Conservation (phyloP, 2,888 invertebrate species). For the Brenthis ino region DNA sequence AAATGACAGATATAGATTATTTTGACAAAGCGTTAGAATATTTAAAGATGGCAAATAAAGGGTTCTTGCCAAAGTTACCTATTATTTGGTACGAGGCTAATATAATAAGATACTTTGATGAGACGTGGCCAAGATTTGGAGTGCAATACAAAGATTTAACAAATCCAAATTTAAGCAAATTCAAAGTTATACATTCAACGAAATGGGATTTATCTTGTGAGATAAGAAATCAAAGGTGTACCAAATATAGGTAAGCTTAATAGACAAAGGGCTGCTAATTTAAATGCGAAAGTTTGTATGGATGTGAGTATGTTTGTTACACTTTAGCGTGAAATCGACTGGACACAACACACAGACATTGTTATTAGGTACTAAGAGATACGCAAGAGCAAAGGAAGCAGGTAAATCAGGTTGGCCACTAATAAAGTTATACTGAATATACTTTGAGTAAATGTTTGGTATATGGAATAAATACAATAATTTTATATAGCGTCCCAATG, state of each 20-base stretch:
- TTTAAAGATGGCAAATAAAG: conserved; percentile 82
- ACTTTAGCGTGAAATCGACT: too few relatives aligned
- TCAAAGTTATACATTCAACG: conserved; percentile 88
- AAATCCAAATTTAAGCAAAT: conserved; percentile 86
- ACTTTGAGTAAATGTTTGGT: too few relatives aligned
- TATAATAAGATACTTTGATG: conserved; percentile 71
- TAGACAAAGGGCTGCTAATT: too few relatives aligned
- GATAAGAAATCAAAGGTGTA: conserved; percentile 56
- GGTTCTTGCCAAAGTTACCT: conserved; percentile 79
- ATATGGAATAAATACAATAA: too few relatives aligned
- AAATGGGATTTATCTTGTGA: conserved; percentile 90
- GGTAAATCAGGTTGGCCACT: too few relatives aligned
- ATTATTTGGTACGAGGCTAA: conserved; percentile 88
- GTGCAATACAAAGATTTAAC: conserved; percentile 89
- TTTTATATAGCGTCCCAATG: too few relatives aligned
- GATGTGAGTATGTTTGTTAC: too few relatives aligned
- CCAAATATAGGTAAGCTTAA: conserved; percentile 54
- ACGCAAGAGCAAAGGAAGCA: too few relatives aligned
- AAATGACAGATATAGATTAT: conserved; percentile 88
- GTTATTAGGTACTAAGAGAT: too few relatives aligned
- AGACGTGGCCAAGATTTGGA: conserved; percentile 76
- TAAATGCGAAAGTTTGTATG: too few relatives aligned
- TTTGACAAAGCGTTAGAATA: conserved; percentile 84
- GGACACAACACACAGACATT: too few relatives aligned
- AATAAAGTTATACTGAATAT: too few relatives aligned